These are phyloP conservation scores for Octomys mimax DNA, from an alignment of 2,797 vertebrate species.

Conservation along the genomic window DNA sequence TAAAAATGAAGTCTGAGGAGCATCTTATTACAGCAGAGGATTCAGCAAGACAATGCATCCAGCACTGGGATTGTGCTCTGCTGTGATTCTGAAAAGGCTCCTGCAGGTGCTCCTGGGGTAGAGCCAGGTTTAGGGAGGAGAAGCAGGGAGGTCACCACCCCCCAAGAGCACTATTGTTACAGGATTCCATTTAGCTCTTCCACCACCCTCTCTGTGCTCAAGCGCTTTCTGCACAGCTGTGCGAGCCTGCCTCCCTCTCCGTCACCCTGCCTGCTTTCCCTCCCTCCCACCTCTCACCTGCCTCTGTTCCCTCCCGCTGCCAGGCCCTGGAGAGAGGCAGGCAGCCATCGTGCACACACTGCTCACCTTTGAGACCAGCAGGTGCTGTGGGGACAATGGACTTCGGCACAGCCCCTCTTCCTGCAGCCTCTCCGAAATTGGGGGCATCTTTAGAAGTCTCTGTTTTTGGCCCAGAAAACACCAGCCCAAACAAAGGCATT, in stretches of 20 bases:
- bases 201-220: neutral
- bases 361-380: constrained; percentile 16
- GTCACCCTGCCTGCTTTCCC: neutral
- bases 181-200: neutral
- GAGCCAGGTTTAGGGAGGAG: constrained; percentile 35
- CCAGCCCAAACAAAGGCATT: constrained; percentile 80
- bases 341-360: neutral
- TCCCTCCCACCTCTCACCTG: neutral
- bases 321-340: neutral
- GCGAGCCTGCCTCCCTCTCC: neutral
- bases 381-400: constrained; percentile 66
- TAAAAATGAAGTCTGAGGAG: neutral
- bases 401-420: neutral
- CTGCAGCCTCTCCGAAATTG: constrained; percentile 56
- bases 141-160: neutral
- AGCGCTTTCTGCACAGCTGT: constrained; percentile 15
- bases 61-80: neutral
- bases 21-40: neutral
- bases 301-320: neutral
- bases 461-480: constrained; percentile 76
- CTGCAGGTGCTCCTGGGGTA: neutral
- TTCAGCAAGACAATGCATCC: neutral
- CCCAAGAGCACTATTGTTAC: neutral
- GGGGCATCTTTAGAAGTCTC: constrained; percentile 72
- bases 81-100: neutral